phyloP scores from a whole-genome alignment of 2,113 vertebrate species.

The Apteryx owenii region DNA sequence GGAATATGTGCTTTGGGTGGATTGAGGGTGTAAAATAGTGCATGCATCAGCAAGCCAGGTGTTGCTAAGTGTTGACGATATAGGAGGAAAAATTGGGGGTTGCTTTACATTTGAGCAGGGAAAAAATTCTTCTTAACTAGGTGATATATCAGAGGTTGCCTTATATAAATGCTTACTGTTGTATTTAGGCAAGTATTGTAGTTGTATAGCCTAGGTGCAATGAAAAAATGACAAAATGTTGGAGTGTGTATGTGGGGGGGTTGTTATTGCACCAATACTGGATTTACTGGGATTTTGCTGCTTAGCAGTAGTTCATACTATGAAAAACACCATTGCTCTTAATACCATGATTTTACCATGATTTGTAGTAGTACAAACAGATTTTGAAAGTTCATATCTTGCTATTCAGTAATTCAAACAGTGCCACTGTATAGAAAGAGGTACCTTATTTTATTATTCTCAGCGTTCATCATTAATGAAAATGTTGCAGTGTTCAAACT shows the following conservation, averaged over 20 bases:
- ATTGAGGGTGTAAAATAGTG: no score
- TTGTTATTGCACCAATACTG: not conserved
- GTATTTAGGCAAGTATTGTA: not conserved
- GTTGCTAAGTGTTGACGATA: not conserved
- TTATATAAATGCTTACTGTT: not conserved
- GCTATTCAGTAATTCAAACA: not conserved
- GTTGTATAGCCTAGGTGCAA: not conserved
- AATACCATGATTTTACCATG: rapidly evolving
- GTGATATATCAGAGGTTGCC: not conserved
- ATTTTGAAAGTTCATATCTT: rapidly evolving
- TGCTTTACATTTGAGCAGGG: not conserved
- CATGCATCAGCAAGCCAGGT: not conserved
- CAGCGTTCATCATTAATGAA: not conserved
- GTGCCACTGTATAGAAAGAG: not conserved
- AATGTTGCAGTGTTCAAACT: not conserved
- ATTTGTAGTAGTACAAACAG: no score
- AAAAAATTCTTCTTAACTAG: not conserved
- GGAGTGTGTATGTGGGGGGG: not conserved
- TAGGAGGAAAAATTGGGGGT: not conserved
- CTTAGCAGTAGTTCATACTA: not conserved
- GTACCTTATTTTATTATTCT: not conserved
- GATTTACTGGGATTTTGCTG: not conserved
- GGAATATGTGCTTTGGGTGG: no score
- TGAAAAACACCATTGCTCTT: not conserved
- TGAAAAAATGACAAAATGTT: not conserved